Percentiles rank a stretch among this genome's conserved stretches.
phyloP scores from a whole-genome alignment of 2,113 vertebrate genomes.

The Empidonax traillii region DNA sequence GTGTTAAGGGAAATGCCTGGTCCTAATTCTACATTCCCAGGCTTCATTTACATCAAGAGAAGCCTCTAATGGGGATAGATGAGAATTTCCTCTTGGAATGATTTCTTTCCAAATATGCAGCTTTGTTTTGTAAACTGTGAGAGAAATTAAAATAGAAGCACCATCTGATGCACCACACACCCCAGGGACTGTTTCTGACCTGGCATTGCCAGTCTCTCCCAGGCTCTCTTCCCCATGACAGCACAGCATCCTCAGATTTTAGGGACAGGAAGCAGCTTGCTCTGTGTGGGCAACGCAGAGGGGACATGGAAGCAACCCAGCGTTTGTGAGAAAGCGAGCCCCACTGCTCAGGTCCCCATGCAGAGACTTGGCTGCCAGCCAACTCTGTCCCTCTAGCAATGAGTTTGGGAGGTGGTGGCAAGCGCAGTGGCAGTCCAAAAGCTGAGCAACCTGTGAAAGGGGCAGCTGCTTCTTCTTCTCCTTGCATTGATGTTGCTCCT shows the following conservation, averaged over 20 bases:
- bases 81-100: background rate
- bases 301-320: fast-evolving
- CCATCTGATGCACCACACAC: fast-evolving
- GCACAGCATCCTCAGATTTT: background rate
- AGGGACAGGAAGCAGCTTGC: background rate
- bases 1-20: background rate
- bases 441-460: background rate
- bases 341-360: background rate
- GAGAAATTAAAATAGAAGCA: background rate
- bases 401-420: background rate
- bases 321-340: background rate
- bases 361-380: background rate
- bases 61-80: background rate
- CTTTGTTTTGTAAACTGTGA: background rate
- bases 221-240: background rate
- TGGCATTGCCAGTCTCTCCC: background rate
- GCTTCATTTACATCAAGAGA: background rate
- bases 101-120: background rate
- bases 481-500: background rate
- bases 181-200: background rate
- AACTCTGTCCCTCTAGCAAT: background rate
- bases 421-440: background rate
- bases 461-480: background rate
- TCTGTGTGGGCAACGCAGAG: fast-evolving
- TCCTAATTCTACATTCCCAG: background rate